A percentile compares a stretch with the other conserved stretches of the same genome.
These are phyloP conservation scores for Elgonia sp. DNA, from an alignment of 2,888 invertebrate species.

Conservation along the genomic window DNA sequence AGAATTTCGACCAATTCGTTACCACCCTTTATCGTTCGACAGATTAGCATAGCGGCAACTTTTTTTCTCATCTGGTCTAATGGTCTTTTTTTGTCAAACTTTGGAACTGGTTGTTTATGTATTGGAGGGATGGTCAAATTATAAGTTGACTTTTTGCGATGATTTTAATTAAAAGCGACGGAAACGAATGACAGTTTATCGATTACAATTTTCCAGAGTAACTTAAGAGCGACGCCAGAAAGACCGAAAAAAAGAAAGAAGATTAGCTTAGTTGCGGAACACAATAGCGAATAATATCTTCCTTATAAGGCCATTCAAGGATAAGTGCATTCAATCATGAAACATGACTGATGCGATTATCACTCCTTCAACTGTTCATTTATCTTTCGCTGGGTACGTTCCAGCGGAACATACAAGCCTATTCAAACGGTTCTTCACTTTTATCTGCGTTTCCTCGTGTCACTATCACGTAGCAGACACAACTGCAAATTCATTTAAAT, in stretches of 20 bases:
- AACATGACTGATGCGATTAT: conserved; percentile 74
- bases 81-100: conserved; percentile 19
- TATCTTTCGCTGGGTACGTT: conserved; percentile 61
- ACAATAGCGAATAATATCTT: conserved; percentile 66
- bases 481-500: conserved; percentile 56
- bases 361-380: conserved; percentile 72
- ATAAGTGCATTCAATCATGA: conserved; percentile 69
- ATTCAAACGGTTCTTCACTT: conserved; percentile 70
- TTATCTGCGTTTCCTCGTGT: conserved; percentile 56
- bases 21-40: neutral
- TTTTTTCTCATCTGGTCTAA: neutral
- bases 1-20: conserved; percentile 23
- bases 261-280: conserved; percentile 10
- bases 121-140: neutral
- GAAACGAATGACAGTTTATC: neutral
- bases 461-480: conserved; percentile 46
- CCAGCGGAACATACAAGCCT: conserved; percentile 55
- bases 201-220: no score
- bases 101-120: neutral
- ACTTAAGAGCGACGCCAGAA: no score
- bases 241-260: conserved; percentile 4
- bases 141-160: conserved; percentile 14
- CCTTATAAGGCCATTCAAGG: conserved; percentile 68
- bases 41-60: conserved; percentile 26
- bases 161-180: conserved; percentile 11